A percentile compares a stretch with the other conserved stretches of the same genome.
Evolutionary conservation across 2,113 vertebrate species (phyloP).

Genomic region (Xenopus tropicalis): DNA sequence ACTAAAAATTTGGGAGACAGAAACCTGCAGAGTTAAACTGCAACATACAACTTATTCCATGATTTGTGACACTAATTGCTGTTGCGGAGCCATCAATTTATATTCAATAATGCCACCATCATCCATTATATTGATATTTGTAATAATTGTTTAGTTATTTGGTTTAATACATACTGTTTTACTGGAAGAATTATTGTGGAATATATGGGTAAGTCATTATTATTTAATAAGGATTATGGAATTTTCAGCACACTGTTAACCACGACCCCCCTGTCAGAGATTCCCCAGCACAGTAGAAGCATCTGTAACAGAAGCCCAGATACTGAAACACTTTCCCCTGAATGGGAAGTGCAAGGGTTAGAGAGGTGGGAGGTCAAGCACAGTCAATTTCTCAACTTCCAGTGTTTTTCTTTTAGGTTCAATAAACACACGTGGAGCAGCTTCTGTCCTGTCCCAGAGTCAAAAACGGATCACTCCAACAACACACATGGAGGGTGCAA

Average conservation of each 20-base stretch:
- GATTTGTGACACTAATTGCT: too few relatives aligned
- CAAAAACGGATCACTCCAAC: conserved; percentile 35
- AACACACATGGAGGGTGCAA: conserved; percentile 41
- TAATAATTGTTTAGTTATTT: too few relatives aligned
- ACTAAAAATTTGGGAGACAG: too few relatives aligned
- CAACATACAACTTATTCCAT: too few relatives aligned
- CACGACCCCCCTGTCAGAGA: background rate
- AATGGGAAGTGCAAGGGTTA: conserved; percentile 42
- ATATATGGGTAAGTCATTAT: too few relatives aligned
- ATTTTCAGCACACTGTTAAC: background rate
- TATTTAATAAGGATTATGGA: background rate
- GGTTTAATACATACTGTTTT: too few relatives aligned
- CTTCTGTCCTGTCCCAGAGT: conserved; percentile 41
- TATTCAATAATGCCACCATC: too few relatives aligned
- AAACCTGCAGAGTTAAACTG: too few relatives aligned
- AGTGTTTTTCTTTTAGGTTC: conserved; percentile 46
- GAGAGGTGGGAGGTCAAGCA: conserved; percentile 38
- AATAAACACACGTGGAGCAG: conserved; percentile 44
- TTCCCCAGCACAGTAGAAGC: conserved; percentile 1
- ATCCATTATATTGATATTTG: too few relatives aligned
- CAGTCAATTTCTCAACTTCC: conserved; percentile 44
- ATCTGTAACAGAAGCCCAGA: conserved; percentile 38
- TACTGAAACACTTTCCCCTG: conserved; percentile 35
- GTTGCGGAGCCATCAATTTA: too few relatives aligned
- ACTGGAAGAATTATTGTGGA: too few relatives aligned